Evolutionary conservation across 2,888 invertebrate genomes (phyloP).

Genomic region (Agrochola macilenta): DNA sequence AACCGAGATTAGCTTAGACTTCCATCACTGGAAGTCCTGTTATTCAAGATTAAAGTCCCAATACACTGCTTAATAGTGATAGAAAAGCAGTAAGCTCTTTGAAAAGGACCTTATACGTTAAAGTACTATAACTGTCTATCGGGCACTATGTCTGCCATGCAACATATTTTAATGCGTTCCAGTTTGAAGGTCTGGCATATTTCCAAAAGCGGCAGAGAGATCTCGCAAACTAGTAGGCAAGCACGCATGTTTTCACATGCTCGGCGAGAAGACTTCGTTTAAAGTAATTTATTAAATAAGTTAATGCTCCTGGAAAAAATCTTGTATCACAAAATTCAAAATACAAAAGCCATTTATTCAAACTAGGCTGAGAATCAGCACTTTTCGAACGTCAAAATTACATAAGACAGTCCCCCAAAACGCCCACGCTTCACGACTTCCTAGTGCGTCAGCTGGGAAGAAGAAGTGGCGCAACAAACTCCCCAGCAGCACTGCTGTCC

Average conservation of each 20-base stretch:
- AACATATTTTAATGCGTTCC: too few relatives aligned
- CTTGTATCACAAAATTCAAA: neutral
- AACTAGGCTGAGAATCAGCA: too few relatives aligned
- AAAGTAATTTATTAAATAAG: neutral
- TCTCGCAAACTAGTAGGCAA: neutral
- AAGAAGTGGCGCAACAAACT: too few relatives aligned
- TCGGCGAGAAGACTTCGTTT: neutral
- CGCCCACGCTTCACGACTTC: too few relatives aligned
- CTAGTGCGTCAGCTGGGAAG: too few relatives aligned
- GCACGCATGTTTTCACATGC: neutral
- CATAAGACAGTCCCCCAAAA: too few relatives aligned
- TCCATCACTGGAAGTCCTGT: neutral
- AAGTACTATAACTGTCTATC: neutral
- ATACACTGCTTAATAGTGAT: neutral
- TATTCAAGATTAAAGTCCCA: neutral
- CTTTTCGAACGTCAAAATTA: too few relatives aligned
- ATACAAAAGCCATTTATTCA: too few relatives aligned
- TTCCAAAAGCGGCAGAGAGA: neutral
- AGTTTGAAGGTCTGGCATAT: neutral
- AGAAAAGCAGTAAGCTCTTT: neutral
- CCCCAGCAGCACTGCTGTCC: too few relatives aligned
- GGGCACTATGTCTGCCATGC: neutral
- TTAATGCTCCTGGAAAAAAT: neutral
- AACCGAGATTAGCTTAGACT: neutral
- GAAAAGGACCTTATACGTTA: neutral